Evolutionary conservation across 2,797 vertebrate genomes (phyloP).

Genomic region (Siniperca scherzeri): DNA sequence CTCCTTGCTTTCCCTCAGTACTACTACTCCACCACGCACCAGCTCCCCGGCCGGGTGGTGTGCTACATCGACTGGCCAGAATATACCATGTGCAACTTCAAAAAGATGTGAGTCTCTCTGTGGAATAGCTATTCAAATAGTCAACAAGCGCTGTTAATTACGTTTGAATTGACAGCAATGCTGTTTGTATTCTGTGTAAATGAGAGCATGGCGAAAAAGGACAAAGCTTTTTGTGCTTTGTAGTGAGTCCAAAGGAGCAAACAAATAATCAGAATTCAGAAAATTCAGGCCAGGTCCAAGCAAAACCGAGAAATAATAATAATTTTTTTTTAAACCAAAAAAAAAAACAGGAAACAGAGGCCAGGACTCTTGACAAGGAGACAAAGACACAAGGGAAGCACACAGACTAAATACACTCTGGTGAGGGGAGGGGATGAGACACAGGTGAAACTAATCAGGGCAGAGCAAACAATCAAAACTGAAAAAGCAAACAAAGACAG

Average conservation of each 20-base stretch:
- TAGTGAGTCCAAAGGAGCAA: not conserved
- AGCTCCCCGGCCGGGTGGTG: conserved; percentile 87
- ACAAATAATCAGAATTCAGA: too few species aligned
- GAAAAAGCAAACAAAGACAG: too few species aligned
- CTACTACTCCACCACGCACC: conserved; percentile 89
- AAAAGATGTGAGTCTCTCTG: conserved; percentile 90
- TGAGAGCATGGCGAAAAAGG: not conserved
- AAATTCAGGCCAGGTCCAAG: too few species aligned
- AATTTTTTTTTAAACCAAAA: too few species aligned
- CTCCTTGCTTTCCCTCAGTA: conserved; percentile 95
- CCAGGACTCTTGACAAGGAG: too few species aligned
- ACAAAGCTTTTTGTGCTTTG: conserved; percentile 39
- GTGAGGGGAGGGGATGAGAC: too few species aligned
- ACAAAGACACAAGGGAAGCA: too few species aligned
- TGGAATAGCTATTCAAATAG: conserved; percentile 9
- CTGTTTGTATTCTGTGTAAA: conserved; percentile 43
- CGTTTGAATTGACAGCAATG: conserved; percentile 29
- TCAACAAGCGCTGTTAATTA: conserved; percentile 40
- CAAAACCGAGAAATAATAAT: too few species aligned
- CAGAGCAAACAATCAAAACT: too few species aligned
- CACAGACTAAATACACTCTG: too few species aligned
- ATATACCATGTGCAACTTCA: conserved; percentile 82
- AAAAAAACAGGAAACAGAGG: too few species aligned
- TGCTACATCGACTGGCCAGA: conserved; percentile 95
- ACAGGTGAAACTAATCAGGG: too few species aligned